A percentile compares a stretch with the other conserved stretches of the same genome.
Conservation (phyloP, 2,888 invertebrate genomes). For the Acleris laterana region DNA sequence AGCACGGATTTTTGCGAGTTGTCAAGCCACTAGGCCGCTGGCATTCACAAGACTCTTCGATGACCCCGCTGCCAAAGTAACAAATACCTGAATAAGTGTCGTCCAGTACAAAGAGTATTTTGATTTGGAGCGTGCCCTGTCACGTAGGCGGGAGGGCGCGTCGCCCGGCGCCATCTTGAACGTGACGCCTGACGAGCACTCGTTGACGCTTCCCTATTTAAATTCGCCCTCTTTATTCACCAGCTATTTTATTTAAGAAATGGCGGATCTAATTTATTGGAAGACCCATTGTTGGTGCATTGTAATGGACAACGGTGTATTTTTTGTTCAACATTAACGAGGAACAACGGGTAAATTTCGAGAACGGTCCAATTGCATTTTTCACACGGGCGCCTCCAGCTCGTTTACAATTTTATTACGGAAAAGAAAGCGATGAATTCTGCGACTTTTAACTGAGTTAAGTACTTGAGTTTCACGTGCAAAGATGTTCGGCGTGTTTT, state of each 20-base stretch:
- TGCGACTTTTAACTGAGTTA: conserved; percentile 33
- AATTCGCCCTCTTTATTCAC: conserved; percentile 69
- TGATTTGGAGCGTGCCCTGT: conserved; percentile 45
- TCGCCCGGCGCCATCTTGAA: conserved; percentile 72
- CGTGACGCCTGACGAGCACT: conserved; percentile 65
- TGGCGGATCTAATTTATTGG: conserved; percentile 67
- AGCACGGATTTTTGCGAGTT: not conserved
- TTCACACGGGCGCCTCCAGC: conserved; percentile 39
- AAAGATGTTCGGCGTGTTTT: conserved; percentile 15
- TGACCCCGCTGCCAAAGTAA: not conserved
- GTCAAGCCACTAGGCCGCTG: not conserved
- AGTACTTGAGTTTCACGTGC: conserved; percentile 10
- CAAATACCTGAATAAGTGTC: no score
- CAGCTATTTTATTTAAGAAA: conserved; percentile 63
- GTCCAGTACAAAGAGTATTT: conserved; percentile 2
- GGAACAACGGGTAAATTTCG: conserved; percentile 37
- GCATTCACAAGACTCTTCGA: no score
- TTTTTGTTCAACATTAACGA: conserved; percentile 46
- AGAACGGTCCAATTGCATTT: conserved; percentile 40
- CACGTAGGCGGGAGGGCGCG: conserved; percentile 73
- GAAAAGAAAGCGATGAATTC: conserved; percentile 32
- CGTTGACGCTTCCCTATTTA: conserved; percentile 72
- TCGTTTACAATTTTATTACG: conserved; percentile 35
- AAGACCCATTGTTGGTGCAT: conserved; percentile 61
- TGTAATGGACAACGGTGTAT: conserved; percentile 54